Conservation (phyloP, 2,888 invertebrate genomes). For the Hydraecia micacea region DNA sequence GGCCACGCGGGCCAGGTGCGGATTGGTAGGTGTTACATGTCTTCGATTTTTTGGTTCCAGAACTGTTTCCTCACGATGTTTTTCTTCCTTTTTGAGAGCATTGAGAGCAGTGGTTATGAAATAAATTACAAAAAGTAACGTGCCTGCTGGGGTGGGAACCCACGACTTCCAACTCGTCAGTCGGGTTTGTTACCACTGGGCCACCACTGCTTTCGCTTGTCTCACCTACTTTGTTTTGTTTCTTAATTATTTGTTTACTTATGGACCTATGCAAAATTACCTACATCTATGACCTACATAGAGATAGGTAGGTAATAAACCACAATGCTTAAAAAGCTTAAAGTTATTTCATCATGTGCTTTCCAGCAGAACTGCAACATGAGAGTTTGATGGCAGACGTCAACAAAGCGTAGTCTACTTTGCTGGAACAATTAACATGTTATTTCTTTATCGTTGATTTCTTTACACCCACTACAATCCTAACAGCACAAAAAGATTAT, state of each 20-base stretch:
- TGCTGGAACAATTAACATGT: background rate
- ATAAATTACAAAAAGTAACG: background rate
- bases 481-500: constrained; percentile 7
- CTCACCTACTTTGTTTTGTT: background rate
- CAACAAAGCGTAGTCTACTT: background rate
- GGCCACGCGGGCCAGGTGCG: background rate
- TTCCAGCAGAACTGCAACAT: background rate
- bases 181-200: background rate
- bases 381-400: background rate
- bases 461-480: constrained; percentile 6
- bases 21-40: background rate
- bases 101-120: background rate
- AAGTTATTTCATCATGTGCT: background rate
- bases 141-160: background rate
- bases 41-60: background rate
- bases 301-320: background rate
- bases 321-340: background rate
- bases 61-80: background rate
- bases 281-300: background rate
- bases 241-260: background rate
- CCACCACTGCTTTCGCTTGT: background rate
- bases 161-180: background rate
- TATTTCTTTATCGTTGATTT: constrained; percentile 20
- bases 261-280: background rate
- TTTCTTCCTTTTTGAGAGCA: background rate